Percentiles rank a stretch among this genome's conserved stretches.
Evolutionary conservation across 2,113 vertebrate genomes (phyloP).

Genomic region (Phaetusa simplex): DNA sequence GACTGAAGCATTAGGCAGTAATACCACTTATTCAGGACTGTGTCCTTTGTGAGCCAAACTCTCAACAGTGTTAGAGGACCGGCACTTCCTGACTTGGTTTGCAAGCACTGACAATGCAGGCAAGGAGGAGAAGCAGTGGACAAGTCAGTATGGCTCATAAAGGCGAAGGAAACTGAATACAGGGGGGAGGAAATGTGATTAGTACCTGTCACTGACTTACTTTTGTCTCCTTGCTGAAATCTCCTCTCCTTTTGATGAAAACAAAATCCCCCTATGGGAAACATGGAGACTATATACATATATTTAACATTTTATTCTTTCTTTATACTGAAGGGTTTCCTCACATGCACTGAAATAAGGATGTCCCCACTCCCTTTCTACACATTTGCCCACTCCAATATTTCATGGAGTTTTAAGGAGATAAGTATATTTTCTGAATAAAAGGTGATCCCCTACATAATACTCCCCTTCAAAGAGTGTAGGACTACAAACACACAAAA

Average conservation of each 20-base stretch:
- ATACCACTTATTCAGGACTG: background rate
- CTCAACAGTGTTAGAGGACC: background rate
- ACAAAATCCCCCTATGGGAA: background rate
- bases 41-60: background rate
- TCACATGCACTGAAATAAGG: background rate
- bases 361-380: background rate
- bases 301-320: background rate
- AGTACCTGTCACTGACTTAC: background rate
- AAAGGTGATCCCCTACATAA: background rate
- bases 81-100: background rate
- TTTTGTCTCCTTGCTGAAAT: background rate
- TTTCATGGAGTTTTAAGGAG: background rate
- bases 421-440: background rate
- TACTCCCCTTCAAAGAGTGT: background rate
- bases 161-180: background rate
- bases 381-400: background rate
- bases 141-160: background rate
- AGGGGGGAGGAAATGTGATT: background rate
- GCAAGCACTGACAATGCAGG: background rate
- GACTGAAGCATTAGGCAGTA: background rate
- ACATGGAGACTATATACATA: background rate
- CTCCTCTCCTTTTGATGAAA: background rate
- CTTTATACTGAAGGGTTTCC: background rate
- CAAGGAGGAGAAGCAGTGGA: background rate
- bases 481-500: background rate